These are phyloP conservation scores for Microcebus jonahi DNA, from an alignment of 2,113 vertebrate species.

Conservation along the genomic window DNA sequence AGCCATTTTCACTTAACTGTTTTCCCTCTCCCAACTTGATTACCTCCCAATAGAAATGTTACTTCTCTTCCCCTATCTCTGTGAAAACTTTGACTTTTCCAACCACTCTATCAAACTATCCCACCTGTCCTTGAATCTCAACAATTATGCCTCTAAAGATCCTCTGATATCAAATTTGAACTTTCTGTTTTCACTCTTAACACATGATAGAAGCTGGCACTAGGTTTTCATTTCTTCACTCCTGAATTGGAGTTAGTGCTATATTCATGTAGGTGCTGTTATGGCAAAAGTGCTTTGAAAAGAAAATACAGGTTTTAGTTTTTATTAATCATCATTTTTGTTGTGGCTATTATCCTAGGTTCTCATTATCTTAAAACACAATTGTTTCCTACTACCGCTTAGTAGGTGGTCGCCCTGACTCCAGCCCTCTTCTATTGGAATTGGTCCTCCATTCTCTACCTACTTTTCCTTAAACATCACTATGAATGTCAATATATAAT, in stretches of 20 bases:
- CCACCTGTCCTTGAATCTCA: background rate
- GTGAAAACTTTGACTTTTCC: background rate
- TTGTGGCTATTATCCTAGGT: background rate
- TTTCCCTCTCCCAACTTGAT: background rate
- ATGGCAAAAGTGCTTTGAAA: background rate
- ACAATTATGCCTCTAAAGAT: background rate
- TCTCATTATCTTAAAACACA: background rate
- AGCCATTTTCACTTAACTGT: background rate
- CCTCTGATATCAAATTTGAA: background rate
- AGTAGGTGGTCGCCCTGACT: background rate
- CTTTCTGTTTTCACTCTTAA: background rate
- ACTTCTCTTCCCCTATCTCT: accelerated
- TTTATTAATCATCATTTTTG: background rate
- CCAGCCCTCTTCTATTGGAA: background rate
- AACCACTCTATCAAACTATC: background rate
- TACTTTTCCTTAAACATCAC: background rate
- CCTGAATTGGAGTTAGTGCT: background rate
- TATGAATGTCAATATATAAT: conserved; percentile 13
- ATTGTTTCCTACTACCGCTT: background rate
- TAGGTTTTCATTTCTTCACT: background rate
- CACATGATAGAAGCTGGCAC: background rate
- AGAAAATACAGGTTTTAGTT: background rate
- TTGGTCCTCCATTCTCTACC: background rate
- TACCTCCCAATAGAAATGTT: background rate
- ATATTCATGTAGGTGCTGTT: background rate